Evolutionary conservation across 2,888 invertebrate species (phyloP).

Genomic region (Holacanthella duospinosa): DNA sequence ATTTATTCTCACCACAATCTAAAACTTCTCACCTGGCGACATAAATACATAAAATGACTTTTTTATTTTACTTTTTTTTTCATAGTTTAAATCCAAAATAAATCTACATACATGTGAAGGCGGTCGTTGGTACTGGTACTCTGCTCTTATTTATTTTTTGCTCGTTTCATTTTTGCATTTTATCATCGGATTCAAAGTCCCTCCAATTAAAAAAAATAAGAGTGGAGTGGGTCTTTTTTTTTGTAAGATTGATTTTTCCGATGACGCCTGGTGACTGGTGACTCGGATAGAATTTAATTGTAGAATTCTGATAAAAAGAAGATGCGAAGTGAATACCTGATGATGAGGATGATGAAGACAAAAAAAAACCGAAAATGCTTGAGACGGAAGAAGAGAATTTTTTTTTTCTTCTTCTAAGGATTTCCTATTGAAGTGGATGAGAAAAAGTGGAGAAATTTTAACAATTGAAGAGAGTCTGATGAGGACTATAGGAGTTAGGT

Average conservation of each 20-base stretch:
- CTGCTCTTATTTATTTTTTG: too few relatives aligned
- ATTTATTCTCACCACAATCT: too few relatives aligned
- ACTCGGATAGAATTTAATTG: not conserved
- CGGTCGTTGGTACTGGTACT: too few relatives aligned
- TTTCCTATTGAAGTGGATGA: not conserved
- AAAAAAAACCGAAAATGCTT: not conserved
- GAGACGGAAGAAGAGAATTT: not conserved
- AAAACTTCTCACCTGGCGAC: too few relatives aligned
- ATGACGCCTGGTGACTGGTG: not conserved
- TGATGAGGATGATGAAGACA: not conserved
- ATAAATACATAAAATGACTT: too few relatives aligned
- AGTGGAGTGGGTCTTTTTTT: not conserved
- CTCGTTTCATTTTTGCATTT: too few relatives aligned
- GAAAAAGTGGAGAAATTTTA: not conserved
- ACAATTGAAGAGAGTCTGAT: slow-evolving; percentile 3
- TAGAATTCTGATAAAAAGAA: not conserved
- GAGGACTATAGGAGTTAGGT: not conserved
- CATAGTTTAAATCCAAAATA: too few relatives aligned
- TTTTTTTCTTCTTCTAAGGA: not conserved
- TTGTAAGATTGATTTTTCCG: not conserved
- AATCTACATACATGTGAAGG: too few relatives aligned
- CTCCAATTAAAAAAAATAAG: not conserved
- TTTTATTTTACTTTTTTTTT: too few relatives aligned
- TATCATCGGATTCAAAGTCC: too few relatives aligned
- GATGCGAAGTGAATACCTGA: not conserved